Conservation (phyloP, 2,797 vertebrate genomes). For the Urophycis tenuis region DNA sequence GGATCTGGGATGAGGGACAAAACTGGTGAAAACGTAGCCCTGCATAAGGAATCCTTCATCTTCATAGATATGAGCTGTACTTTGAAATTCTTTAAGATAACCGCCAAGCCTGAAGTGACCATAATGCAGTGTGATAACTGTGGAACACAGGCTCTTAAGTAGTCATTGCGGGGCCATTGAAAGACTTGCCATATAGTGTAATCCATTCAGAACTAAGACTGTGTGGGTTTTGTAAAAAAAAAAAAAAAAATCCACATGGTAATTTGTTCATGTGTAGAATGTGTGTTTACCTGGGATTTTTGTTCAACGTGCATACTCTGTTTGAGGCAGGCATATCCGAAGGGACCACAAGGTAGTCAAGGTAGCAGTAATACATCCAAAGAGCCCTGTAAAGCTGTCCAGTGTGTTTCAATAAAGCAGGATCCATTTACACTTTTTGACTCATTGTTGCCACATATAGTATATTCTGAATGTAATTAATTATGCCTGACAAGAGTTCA, state of each 20-base stretch:
- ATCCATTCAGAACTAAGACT: constrained; percentile 36
- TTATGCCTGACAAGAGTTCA: neutral
- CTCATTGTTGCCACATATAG: neutral
- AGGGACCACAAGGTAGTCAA: too few relatives aligned
- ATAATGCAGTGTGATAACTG: constrained; percentile 24
- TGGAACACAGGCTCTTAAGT: constrained; percentile 33
- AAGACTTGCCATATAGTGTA: constrained; percentile 36
- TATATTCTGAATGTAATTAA: neutral
- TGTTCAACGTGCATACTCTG: neutral
- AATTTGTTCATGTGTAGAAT: constrained; percentile 26
- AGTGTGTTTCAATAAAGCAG: neutral
- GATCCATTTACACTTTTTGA: neutral
- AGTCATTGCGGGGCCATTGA: constrained; percentile 41
- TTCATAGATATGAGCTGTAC: constrained; percentile 36
- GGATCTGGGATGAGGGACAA: constrained; percentile 8
- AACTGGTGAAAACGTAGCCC: constrained; percentile 13
- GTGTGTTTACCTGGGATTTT: neutral
- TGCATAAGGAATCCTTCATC: constrained; percentile 29
- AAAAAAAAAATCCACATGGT: constrained; percentile 51
- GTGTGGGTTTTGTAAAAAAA: constrained; percentile 47
- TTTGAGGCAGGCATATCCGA: neutral
- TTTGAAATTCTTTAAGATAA: constrained; percentile 26
- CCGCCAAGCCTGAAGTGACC: constrained; percentile 11
- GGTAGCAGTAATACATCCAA: too few relatives aligned
- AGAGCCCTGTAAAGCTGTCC: neutral